These are phyloP conservation scores for Phyllopteryx taeniolatus DNA, from an alignment of 2,113 vertebrate species.

Conservation along the genomic window DNA sequence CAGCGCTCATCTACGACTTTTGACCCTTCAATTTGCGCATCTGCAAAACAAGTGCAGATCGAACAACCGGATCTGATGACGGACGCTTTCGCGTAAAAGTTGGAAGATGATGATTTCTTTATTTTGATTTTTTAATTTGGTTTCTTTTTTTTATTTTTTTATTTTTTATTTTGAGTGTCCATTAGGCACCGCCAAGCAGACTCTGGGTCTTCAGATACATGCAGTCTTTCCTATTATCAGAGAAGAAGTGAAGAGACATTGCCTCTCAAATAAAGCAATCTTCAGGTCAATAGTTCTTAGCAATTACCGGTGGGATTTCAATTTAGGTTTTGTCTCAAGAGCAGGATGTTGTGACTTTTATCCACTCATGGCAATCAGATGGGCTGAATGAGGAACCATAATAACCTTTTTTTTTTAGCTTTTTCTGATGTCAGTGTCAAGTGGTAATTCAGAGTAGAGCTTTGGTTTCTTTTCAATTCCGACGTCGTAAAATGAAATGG, in stretches of 20 bases:
- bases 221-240: conserved; percentile 19
- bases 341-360: not conserved
- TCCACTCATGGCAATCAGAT: conserved; percentile 1
- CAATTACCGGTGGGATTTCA: conserved; percentile 26
- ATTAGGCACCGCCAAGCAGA: conserved; percentile 11
- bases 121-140: not conserved
- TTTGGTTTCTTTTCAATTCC: not conserved
- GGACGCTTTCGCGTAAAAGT: not conserved
- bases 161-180: not conserved
- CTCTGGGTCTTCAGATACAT: conserved; percentile 13
- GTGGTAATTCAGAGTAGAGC: not conserved
- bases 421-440: not conserved
- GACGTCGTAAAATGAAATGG: not conserved
- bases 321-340: conserved; percentile 4
- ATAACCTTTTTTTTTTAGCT: not conserved
- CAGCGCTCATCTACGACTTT: conserved; percentile 13
- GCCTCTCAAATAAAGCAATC: not conserved
- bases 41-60: not conserved
- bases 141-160: not conserved
- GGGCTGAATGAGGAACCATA: not conserved
- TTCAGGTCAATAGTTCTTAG: conserved; percentile 13
- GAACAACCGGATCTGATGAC: not conserved
- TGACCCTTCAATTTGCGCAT: not conserved
- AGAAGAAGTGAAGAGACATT: conserved; percentile 17
- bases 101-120: not conserved